These are phyloP conservation scores for Scolopax rusticola DNA, from an alignment of 2,797 vertebrate genomes.

Conservation along the genomic window DNA sequence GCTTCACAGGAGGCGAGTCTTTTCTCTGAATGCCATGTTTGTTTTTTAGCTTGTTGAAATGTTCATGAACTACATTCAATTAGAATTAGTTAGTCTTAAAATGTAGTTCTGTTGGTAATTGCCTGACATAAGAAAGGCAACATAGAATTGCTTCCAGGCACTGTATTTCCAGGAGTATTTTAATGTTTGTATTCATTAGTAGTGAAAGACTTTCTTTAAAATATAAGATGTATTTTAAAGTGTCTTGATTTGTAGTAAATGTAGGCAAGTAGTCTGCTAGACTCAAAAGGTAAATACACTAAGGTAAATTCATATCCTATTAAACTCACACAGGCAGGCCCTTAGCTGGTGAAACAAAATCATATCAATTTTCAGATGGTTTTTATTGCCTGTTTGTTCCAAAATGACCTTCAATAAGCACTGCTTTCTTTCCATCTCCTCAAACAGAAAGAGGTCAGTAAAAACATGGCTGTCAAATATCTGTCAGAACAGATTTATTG, in stretches of 20 bases:
- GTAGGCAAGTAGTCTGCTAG: neutral
- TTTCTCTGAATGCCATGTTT: neutral
- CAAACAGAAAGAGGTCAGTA: conserved; percentile 58
- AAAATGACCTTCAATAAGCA: conserved; percentile 49
- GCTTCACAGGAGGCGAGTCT: neutral
- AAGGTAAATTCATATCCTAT: neutral
- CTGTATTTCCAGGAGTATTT: neutral
- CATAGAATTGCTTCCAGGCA: neutral
- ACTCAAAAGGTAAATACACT: neutral
- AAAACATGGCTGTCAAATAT: conserved; percentile 67
- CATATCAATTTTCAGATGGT: conserved; percentile 3
- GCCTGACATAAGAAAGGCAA: neutral
- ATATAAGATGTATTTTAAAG: neutral
- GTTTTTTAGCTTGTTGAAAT: conserved; percentile 10
- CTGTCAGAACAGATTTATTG: conserved; percentile 73
- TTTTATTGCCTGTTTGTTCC: conserved; percentile 57
- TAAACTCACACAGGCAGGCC: neutral
- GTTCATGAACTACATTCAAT: neutral
- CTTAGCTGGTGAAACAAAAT: neutral
- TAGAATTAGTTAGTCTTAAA: neutral
- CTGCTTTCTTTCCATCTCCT: conserved; percentile 42
- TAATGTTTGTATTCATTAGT: neutral
- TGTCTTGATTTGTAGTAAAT: neutral
- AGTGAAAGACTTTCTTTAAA: neutral
- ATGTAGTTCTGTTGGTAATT: neutral